phyloP scores from a whole-genome alignment of 2,888 invertebrate species.

The Temnothorax ravouxi region DNA sequence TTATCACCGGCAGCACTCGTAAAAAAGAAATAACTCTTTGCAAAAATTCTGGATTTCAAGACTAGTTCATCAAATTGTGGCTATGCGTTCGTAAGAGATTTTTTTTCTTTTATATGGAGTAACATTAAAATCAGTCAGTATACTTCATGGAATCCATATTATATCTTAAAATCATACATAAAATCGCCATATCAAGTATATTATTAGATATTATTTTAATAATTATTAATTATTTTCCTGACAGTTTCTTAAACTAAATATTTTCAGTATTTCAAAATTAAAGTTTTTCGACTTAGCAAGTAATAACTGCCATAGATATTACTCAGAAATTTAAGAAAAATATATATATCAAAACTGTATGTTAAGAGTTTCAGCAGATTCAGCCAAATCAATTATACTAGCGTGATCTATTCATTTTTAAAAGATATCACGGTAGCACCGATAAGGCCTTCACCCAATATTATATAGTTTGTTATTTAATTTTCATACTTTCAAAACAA shows the following conservation, averaged over 20 bases:
- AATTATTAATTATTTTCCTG: neutral
- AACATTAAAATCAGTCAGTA: slow-evolving; percentile 5
- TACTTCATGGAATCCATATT: neutral
- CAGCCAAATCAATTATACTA: neutral
- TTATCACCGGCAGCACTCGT: slow-evolving; percentile 64
- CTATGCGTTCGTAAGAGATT: slow-evolving; percentile 34
- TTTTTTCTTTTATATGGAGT: slow-evolving; percentile 29
- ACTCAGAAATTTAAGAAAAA: neutral
- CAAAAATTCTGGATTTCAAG: slow-evolving; percentile 69
- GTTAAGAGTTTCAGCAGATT: neutral
- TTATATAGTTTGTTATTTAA: neutral
- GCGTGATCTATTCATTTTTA: neutral
- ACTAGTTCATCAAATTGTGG: slow-evolving; percentile 52
- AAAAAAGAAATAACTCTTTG: slow-evolving; percentile 66
- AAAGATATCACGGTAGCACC: neutral
- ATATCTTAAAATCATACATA: neutral
- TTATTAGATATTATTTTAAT: neutral
- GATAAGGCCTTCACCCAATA: neutral
- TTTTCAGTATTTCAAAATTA: neutral
- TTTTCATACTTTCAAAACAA: slow-evolving; percentile 6
- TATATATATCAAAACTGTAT: neutral
- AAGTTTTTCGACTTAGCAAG: neutral
- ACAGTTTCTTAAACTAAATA: neutral
- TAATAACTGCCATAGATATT: neutral
- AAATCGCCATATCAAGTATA: neutral